phyloP scores from a whole-genome alignment of 2,888 invertebrate genomes.

The Agrochola litura region DNA sequence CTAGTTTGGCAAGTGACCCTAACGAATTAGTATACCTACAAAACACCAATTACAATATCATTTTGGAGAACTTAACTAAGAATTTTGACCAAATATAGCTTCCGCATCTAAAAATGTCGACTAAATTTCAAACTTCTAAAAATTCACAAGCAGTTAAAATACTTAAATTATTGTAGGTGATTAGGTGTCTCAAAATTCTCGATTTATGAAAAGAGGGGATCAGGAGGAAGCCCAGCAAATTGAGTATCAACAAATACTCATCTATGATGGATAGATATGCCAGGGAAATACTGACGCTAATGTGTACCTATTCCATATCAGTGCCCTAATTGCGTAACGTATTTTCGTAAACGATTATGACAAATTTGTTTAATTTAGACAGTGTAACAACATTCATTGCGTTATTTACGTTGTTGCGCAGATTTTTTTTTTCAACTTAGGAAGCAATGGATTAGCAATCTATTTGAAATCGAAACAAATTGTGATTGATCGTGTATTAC shows the following conservation, averaged over 20 bases:
- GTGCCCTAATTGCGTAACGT: no score
- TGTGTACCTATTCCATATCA: not conserved
- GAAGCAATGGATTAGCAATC: no score
- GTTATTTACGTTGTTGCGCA: no score
- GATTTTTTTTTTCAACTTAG: no score
- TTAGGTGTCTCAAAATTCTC: not conserved
- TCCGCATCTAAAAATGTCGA: conserved; percentile 1
- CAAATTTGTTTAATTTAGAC: no score
- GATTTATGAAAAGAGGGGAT: not conserved
- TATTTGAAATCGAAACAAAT: no score
- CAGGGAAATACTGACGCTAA: not conserved
- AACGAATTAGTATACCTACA: conserved; percentile 22
- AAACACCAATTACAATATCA: conserved; percentile 33
- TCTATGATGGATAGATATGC: not conserved
- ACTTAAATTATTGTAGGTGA: not conserved
- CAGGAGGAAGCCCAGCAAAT: not conserved
- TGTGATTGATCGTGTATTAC: no score
- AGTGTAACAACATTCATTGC: no score
- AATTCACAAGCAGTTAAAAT: not conserved
- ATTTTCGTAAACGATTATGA: no score
- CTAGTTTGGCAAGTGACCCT: conserved; percentile 37
- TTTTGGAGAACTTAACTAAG: conserved; percentile 28
- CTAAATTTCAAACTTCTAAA: not conserved
- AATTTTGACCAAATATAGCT: not conserved
- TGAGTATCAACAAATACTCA: not conserved